These are phyloP conservation scores for Mobula birostris DNA, from an alignment of 2,113 vertebrate species.

Conservation along the genomic window DNA sequence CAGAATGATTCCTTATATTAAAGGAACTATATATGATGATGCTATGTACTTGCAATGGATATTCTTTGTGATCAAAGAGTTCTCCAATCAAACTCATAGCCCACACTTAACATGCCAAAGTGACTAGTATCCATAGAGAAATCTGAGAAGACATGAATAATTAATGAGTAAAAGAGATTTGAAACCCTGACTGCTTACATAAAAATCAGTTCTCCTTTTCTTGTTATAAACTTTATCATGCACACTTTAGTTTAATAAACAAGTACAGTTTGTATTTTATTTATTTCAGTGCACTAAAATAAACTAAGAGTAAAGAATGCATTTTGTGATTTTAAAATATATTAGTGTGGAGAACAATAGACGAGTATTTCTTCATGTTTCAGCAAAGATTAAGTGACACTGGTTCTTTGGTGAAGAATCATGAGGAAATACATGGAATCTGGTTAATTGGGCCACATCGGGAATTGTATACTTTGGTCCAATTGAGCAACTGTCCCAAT, in stretches of 20 bases:
- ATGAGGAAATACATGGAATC: no score
- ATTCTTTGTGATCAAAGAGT: not conserved
- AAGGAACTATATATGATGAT: not conserved
- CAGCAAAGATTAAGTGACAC: not conserved
- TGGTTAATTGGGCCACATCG: no score
- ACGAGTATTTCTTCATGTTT: not conserved
- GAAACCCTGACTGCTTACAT: not conserved
- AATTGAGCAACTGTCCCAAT: no score
- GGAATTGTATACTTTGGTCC: no score
- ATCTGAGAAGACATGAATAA: not conserved
- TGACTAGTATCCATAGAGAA: not conserved
- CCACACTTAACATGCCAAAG: not conserved
- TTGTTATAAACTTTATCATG: not conserved
- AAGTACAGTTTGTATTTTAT: not conserved
- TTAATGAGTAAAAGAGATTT: not conserved
- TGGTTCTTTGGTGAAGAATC: no score
- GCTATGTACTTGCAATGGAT: not conserved
- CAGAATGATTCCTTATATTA: not conserved
- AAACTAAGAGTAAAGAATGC: not conserved
- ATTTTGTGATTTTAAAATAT: not conserved
- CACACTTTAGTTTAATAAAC: not conserved
- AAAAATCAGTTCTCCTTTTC: not conserved
- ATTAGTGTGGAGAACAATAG: not conserved
- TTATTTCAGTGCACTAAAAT: not conserved
- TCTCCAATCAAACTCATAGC: not conserved